Conservation (phyloP, 2,113 vertebrate genomes). For the Chloebia gouldiae region DNA sequence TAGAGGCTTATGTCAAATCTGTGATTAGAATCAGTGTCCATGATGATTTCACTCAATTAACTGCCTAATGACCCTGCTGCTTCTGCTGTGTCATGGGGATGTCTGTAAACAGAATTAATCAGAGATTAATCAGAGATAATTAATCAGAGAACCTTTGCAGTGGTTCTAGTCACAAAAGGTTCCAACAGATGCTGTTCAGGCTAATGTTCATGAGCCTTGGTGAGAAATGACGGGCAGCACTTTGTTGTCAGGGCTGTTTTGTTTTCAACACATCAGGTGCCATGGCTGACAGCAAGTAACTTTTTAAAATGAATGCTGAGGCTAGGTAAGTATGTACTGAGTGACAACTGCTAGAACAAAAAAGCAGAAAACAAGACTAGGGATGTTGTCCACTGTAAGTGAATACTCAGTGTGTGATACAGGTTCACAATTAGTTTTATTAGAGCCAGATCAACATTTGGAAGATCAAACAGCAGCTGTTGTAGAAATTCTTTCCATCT, state of each 20-base stretch:
- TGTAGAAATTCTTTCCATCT: slow-evolving; percentile 62
- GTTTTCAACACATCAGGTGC: neutral
- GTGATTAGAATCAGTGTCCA: neutral
- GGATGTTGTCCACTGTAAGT: neutral
- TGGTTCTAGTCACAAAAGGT: neutral
- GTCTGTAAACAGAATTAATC: neutral
- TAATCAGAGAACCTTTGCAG: neutral
- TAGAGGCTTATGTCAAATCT: neutral
- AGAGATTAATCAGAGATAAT: neutral
- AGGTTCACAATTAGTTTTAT: slow-evolving; percentile 68
- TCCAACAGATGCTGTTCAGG: neutral
- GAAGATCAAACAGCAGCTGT: slow-evolving; percentile 69
- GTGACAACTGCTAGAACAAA: neutral
- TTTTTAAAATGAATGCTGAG: neutral
- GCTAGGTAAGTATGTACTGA: neutral
- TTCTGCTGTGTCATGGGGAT: neutral
- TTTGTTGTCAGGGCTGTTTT: neutral
- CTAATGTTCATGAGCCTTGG: neutral
- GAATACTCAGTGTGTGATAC: slow-evolving; percentile 25
- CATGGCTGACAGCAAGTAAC: neutral
- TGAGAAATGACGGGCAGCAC: neutral
- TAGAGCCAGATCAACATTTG: slow-evolving; percentile 66
- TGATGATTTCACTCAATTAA: slow-evolving; percentile 1
- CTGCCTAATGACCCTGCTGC: neutral
- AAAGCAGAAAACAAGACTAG: neutral